Evolutionary conservation across 2,113 vertebrate genomes (phyloP).

Genomic region (Gopherus flavomarginatus): DNA sequence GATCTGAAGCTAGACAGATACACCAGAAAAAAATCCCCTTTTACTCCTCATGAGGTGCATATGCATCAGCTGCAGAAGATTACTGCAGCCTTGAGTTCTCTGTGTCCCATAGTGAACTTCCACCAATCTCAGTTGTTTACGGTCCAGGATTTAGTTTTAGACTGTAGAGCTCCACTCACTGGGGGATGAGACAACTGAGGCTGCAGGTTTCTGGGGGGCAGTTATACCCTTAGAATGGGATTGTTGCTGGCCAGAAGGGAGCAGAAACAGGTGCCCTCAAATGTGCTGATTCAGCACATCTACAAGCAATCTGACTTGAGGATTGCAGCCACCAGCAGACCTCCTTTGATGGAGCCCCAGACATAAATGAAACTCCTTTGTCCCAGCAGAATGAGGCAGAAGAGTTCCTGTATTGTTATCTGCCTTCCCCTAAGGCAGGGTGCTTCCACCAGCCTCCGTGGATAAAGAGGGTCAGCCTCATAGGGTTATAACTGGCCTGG

Average conservation of each 20-base stretch:
- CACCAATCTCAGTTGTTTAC: neutral
- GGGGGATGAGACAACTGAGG: neutral
- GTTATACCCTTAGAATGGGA: neutral
- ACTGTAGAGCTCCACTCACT: rapidly evolving
- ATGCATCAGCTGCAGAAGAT: neutral
- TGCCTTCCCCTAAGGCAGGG: neutral
- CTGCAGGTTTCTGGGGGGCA: neutral
- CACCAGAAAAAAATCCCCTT: no score
- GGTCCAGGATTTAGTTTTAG: neutral
- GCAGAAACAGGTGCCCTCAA: neutral
- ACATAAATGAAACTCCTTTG: neutral
- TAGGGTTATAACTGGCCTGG: neutral
- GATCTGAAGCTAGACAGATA: neutral
- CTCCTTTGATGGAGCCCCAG: rapidly evolving
- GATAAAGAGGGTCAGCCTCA: neutral
- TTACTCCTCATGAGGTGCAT: no score
- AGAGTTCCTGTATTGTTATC: neutral
- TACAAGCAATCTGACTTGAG: no score
- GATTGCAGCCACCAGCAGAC: neutral
- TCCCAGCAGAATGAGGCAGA: neutral
- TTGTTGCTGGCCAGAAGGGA: neutral
- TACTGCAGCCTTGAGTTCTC: neutral
- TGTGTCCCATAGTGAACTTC: rapidly evolving
- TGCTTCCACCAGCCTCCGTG: neutral
- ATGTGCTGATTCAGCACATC: no score